These are phyloP conservation scores for human DNA, from an alignment of 2,113 vertebrate species.

Conservation along the genomic window GRCh38 chr3:182767501-182768000, in stretches of 20 bases:
- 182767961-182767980: too few species aligned
- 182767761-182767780: constrained; percentile 25
- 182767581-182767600: accelerated
- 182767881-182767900: neutral
- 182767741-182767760: neutral
- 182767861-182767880: constrained; percentile 24
- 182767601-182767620: neutral
- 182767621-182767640: neutral
- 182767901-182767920: too few species aligned
- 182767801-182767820: neutral
- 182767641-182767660: neutral
- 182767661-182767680: neutral
- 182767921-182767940: too few species aligned
- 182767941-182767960: too few species aligned
- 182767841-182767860: neutral
- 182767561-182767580: too few species aligned
- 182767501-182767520: too few species aligned
- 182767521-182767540: too few species aligned
- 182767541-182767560: too few species aligned
- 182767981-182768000: too few species aligned
- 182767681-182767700: neutral
- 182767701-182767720: neutral
- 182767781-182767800: neutral
- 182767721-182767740: constrained; percentile 3
- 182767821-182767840: neutral